Evolutionary conservation across 2,113 vertebrate genomes (phyloP), one percentile per base, ranked within the genome.

Genomic region (Sander vitreus): DNA sequence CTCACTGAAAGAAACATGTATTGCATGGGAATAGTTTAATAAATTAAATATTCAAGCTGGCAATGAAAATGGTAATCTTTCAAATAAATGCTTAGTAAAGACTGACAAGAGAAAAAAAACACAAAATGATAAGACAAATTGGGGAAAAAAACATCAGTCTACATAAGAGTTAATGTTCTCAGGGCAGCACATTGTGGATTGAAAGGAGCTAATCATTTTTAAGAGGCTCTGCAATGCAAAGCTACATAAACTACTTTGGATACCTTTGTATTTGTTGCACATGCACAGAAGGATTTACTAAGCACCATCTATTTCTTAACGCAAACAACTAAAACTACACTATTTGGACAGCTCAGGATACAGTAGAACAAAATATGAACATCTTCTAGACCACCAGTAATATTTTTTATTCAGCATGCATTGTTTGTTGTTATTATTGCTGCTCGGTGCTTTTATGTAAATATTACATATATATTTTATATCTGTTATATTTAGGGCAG

Each of bases 161-260:
- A 48, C 23, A 25, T 1, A 78, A 80, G 81, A 85, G 88, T 91
- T 90, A 88, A 83, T 81, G 27, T 85, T 81, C 27, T 72, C 27
- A 45, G 60, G 9, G 39, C 21, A 77, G 76, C 10, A 45, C 72
- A 70, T 16, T 60, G 85, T 89, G 83, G 87, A 89, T 76, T 89
- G 86, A 55, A 88, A 87, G 27, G 39, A 81, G 86, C 76, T 92
- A 89, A 93, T 92, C 66, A 87, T 88, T 85, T 88, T 45, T 86
- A 91, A 92, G 86, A 90, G 78, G 83, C 83, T 92, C 87, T 92
- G 86, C 59, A 85, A 84, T 83, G 85, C 82, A 86, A 81, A 85
- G 74, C 89, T 84, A 89, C 65, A 81, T 84, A 87, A 90, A 91
- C 82, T 65, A 82, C 74, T 87, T 89, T 68, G 54, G 92, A 91